Base-by-base conservation (phyloP, 2,797 vertebrate species). In the Liasis olivaceus region DNA sequence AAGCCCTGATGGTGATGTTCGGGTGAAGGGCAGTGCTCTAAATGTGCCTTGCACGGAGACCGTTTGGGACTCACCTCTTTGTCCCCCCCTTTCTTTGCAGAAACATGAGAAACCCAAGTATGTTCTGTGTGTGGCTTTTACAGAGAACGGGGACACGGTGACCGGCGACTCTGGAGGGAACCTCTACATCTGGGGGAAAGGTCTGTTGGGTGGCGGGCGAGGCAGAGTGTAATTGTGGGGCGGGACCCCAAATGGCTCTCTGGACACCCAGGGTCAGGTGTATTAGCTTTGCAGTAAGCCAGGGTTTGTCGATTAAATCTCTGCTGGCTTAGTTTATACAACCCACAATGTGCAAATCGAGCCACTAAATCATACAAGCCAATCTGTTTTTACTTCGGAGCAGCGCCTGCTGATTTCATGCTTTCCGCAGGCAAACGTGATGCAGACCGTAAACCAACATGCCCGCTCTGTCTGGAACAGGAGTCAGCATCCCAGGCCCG, bases 21-120 rank as follows among this genome's bases (percentile, higher is more conserved):
- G 24, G 66, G 24, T 20, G 85, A 12, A 0, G 13, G 2, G 9
- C 2, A 4, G 8, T 9, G 31, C 36, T 59, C 20, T 11, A 17
- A 4, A 5, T 0, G 5, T 47, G 14, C 31, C 51, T 47, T 28
- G 51, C 51, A 7, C 8, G 7, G 51, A 54, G 51, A 7, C 51
- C 8, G 51, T 13, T 47, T 47, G 28, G 54, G 63, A 36, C 36
- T 51, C 36, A 22, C 22, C 7, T 31, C 7, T n/a, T 17, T 24
- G 6, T 36, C 8, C 47, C 42, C 42, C 2, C 84, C 1, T n/a
- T 93, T 51, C 22, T 84, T 89, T 69, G 7, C 92, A 99, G 99
- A 99, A 99, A 98, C 97, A 99, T 0, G 99, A 99, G 96, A 99
- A 99, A 95, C 98, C 99, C 3, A 99, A 99, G 96, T 99, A 99